These are phyloP conservation scores for Sphyrna mokarran DNA, from an alignment of 2,113 vertebrate genomes.

Conservation along the genomic window DNA sequence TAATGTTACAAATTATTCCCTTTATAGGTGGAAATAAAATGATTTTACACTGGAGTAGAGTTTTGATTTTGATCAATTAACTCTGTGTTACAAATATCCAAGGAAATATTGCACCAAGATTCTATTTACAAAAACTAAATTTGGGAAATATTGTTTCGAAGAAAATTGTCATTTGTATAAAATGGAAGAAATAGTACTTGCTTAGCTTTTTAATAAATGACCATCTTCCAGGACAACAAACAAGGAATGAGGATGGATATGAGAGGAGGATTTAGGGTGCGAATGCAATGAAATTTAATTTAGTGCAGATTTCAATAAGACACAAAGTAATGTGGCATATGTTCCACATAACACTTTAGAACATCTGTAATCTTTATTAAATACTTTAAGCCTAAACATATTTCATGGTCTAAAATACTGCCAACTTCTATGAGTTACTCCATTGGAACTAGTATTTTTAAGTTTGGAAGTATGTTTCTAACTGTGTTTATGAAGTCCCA, in stretches of 20 bases:
- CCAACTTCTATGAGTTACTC: neutral
- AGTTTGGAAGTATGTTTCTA: neutral
- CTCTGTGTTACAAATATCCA: neutral
- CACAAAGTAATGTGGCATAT: neutral
- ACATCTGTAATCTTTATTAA: constrained; percentile 8
- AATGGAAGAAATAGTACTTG: neutral
- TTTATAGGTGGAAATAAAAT: neutral
- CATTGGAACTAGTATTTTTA: neutral
- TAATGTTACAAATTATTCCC: neutral
- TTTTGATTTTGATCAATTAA: neutral
- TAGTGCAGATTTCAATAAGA: neutral
- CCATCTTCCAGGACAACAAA: neutral
- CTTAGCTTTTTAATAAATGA: neutral
- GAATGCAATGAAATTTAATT: neutral
- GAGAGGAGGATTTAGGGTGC: neutral
- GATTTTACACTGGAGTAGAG: neutral
- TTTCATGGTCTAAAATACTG: neutral
- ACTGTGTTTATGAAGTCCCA: neutral
- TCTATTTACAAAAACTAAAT: neutral
- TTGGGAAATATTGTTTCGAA: neutral
- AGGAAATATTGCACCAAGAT: neutral
- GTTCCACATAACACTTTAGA: neutral
- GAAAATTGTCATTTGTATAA: neutral
- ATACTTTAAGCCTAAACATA: neutral
- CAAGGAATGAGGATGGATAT: neutral